These are phyloP conservation scores for Cacoxenus indagator DNA, from an alignment of 2,888 invertebrate genomes.

Conservation along the genomic window DNA sequence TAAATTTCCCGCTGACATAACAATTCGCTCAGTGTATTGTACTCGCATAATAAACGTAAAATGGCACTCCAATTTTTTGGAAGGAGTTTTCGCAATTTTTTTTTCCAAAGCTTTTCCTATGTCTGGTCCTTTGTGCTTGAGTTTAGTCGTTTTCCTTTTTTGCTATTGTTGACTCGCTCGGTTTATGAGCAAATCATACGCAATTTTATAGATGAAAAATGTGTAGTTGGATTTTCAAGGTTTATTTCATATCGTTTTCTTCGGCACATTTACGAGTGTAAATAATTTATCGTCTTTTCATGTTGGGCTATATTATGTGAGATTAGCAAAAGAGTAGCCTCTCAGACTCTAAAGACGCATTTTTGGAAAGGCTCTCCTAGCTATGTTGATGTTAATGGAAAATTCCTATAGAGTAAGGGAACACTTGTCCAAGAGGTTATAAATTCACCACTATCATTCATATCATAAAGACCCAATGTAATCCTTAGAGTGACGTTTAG, in stretches of 20 bases:
- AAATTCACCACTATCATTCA: too few relatives aligned
- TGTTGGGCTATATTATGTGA: too few relatives aligned
- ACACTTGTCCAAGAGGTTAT: too few relatives aligned
- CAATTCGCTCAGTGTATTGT: not conserved
- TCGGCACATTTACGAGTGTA: not conserved
- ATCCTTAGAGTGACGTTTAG: too few relatives aligned
- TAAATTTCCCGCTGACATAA: conserved; percentile 43
- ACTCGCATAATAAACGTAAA: conserved; percentile 46
- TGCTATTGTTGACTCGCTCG: too few relatives aligned
- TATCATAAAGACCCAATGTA: too few relatives aligned
- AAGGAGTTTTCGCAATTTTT: not conserved
- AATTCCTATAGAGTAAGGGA: too few relatives aligned
- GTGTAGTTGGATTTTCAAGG: not conserved
- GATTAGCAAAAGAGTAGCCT: too few relatives aligned
- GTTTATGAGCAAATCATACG: not conserved
- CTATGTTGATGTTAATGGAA: too few relatives aligned
- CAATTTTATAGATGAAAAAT: conserved; percentile 1
- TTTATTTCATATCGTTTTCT: not conserved
- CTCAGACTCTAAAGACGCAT: too few relatives aligned
- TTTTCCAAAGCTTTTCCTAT: not conserved
- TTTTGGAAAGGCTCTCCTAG: too few relatives aligned
- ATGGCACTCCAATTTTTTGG: not conserved
- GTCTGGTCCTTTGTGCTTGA: not conserved
- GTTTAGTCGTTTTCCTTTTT: not conserved
- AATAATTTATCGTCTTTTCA: too few relatives aligned